These are phyloP conservation scores for Crotalus tigris DNA, from an alignment of 2,113 vertebrate genomes.

Conservation along the genomic window DNA sequence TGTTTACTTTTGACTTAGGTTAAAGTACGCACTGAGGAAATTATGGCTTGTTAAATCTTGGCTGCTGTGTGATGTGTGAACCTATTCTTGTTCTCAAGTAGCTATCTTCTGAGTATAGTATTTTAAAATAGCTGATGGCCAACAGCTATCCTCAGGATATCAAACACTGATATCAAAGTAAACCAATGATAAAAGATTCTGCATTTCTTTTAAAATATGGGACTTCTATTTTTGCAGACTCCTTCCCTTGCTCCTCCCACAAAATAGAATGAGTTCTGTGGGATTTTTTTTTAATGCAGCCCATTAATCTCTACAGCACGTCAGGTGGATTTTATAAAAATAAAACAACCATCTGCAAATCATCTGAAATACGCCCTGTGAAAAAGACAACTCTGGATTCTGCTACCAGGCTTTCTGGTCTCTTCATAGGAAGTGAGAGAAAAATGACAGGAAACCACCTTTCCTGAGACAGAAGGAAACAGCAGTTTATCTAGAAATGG, in stretches of 20 bases:
- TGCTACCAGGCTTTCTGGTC: constrained; percentile 48
- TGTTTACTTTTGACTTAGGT: not conserved
- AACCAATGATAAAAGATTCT: not conserved
- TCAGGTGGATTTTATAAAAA: constrained; percentile 22
- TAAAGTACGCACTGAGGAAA: not conserved
- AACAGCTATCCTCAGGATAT: not conserved
- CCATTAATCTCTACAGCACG: constrained; percentile 41
- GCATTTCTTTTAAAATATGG: not conserved
- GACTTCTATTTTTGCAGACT: not conserved
- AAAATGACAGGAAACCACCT: constrained; percentile 67
- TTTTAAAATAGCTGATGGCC: not conserved
- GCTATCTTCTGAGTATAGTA: not conserved
- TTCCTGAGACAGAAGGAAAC: not conserved
- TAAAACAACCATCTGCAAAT: constrained; percentile 54
- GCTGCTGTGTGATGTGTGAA: not conserved
- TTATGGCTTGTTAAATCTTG: not conserved
- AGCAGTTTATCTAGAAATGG: constrained; percentile 40
- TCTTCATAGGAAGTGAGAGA: constrained; percentile 62
- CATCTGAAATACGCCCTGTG: constrained; percentile 28
- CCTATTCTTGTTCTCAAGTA: not conserved
- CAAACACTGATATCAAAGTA: not conserved
- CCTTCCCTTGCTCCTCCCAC: not conserved
- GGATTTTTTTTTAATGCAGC: fast-evolving
- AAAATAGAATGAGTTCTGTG: not conserved
- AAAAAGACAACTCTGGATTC: constrained; percentile 54